phyloP scores from a whole-genome alignment of 2,888 invertebrate species.

The Apomyelois bistriatella region DNA sequence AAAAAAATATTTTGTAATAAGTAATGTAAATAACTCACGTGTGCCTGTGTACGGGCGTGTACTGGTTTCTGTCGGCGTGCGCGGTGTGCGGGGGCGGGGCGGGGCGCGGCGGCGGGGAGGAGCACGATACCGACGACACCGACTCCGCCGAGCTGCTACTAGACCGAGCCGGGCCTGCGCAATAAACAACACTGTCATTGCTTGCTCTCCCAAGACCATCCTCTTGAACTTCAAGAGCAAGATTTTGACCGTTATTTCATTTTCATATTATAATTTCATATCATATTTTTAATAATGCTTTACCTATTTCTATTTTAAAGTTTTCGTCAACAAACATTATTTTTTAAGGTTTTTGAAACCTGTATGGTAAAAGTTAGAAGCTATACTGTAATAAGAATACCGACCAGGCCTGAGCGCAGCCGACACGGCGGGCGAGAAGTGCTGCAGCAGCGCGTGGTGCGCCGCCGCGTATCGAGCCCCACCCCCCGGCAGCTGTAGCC shows the following conservation, averaged over 20 bases:
- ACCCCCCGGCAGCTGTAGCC: constrained; percentile 47
- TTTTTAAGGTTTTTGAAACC: no score
- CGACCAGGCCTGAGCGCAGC: constrained; percentile 32
- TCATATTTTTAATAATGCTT: no score
- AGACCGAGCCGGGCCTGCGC: constrained; percentile 40
- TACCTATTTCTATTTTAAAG: no score
- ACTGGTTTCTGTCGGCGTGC: constrained; percentile 16
- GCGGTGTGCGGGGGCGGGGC: constrained; percentile 7
- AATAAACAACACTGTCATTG: no score
- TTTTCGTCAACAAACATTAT: no score
- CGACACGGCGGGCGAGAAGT: constrained; percentile 82
- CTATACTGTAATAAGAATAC: no score
- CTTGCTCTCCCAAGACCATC: no score
- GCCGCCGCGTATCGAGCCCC: constrained; percentile 58
- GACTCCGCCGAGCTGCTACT: constrained; percentile 91
- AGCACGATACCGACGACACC: constrained; percentile 81
- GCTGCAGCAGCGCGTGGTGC: constrained; percentile 63
- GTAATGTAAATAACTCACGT: constrained; percentile 20
- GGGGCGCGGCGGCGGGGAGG: constrained; percentile 39
- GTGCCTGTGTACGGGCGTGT: constrained; percentile 15
- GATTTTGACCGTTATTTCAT: no score
- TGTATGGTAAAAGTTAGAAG: no score
- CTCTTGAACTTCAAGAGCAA: no score
- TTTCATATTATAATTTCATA: no score
- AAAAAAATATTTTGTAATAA: no score